Percentiles rank a stretch among this genome's conserved stretches.
Conservation (phyloP, 2,113 vertebrate species). For the Dipodomys ordii region DNA sequence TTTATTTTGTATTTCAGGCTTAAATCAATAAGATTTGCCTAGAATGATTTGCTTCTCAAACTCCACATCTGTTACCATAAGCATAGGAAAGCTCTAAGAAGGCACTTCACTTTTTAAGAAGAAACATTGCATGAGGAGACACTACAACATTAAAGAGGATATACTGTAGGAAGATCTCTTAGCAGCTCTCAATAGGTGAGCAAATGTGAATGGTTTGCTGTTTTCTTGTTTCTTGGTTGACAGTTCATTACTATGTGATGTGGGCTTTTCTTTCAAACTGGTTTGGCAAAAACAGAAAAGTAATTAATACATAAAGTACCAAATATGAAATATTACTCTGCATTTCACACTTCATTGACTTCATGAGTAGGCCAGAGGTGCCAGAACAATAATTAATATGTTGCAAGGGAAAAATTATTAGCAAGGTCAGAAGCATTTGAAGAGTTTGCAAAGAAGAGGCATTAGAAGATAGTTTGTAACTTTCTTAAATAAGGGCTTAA, state of each 20-base stretch:
- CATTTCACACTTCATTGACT: conserved; percentile 79
- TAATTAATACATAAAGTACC: conserved; percentile 79
- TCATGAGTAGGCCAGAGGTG: conserved; percentile 75
- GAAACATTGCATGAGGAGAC: not conserved
- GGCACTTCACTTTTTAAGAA: not conserved
- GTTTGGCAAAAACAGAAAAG: conserved; percentile 75
- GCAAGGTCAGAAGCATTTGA: conserved; percentile 71
- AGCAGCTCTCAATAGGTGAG: not conserved
- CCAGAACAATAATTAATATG: conserved; percentile 81
- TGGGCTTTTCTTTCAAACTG: not conserved
- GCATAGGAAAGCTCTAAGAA: not conserved
- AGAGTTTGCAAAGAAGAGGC: conserved; percentile 40
- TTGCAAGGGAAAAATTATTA: conserved; percentile 65
- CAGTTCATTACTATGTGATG: not conserved
- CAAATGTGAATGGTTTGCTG: not conserved
- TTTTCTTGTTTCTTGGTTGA: conserved; percentile 10
- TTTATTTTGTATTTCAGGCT: conserved; percentile 44
- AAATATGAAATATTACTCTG: conserved; percentile 79
- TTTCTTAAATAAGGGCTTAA: conserved; percentile 24
- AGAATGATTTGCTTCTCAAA: not conserved
- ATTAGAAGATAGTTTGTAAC: conserved; percentile 39
- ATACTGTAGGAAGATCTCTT: not conserved
- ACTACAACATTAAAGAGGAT: not conserved
- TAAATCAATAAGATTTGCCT: not conserved
- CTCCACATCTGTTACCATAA: conserved; percentile 3